Evolutionary conservation across 2,113 vertebrate species (phyloP), one percentile per base, ranked within the genome.

Genomic region (Sceloporus undulatus): DNA sequence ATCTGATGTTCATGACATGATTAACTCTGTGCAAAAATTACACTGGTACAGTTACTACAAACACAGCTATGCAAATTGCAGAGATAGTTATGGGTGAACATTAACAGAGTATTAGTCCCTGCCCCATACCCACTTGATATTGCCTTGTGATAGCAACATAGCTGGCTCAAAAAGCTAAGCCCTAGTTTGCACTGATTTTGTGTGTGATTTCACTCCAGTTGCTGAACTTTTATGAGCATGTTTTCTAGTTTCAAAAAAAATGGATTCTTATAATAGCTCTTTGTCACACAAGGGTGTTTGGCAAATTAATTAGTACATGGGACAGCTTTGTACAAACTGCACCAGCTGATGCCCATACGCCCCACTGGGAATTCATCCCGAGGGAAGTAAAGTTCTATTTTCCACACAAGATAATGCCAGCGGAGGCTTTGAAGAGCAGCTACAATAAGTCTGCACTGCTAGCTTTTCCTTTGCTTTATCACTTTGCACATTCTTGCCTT

Each of bases 201-300:
- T 5, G 73, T 66, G 68, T 70, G 84, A 74, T 0, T 0, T 7
- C 71, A 68, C 7, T 62, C 77, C 56, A 80, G 59, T 81, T n/a
- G 76, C 74, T 75, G 74, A 86, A 66, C 9, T 59, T 75, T 71
- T 85, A 78, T 77, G 48, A 74, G 66, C 73, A 18, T 76, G 75
- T 59, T 87, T 90, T 74, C 85, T 68, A 42, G 71, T 59, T 77
- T 81, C 81, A 74, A 87, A 88, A 76, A 81, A 65, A 81, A 65
- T 56, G 42, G 27, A 0, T 71, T 25, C 5, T 3, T 19, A 0
- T 78, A 74, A 91, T 54, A 40, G 65, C 38, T 84, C 59, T 13
- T 87, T 65, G 70, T 34, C 42, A 77, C 29, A 91, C 5, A 90
- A 8, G 19, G 5, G 10, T 82, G 78, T 85, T 5, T 70, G 23